A percentile compares a stretch with the other conserved stretches of the same genome.
Conservation (phyloP, 1,140 invertebrate genomes). For the Pomphorhynchus laevis region DNA sequence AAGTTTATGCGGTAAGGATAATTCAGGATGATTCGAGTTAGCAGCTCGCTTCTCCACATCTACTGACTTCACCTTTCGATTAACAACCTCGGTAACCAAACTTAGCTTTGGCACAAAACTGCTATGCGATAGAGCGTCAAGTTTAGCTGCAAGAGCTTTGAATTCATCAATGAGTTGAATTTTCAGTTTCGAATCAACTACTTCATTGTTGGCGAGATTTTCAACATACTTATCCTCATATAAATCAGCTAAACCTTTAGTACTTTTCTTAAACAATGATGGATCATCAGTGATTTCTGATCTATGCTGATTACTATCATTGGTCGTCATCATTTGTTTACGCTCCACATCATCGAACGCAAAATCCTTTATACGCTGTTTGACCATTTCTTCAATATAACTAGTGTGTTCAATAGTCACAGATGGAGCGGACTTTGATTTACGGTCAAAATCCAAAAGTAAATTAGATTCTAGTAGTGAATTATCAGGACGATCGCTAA, state of each 20-base stretch:
- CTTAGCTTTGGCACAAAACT: slow-evolving; percentile 57
- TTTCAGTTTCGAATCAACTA: slow-evolving; percentile 21
- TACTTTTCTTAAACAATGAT: slow-evolving; percentile 80
- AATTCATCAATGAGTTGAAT: slow-evolving; percentile 33
- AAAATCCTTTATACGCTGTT: slow-evolving; percentile 48
- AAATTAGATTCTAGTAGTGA: slow-evolving; percentile 56
- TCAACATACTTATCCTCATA: slow-evolving; percentile 62
- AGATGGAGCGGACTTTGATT: slow-evolving; percentile 34
- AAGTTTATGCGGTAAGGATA: no score
- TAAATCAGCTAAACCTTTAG: slow-evolving; percentile 56
- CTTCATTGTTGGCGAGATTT: slow-evolving; percentile 18
- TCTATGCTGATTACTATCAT: slow-evolving; percentile 46
- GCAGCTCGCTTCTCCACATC: no score
- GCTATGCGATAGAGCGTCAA: slow-evolving; percentile 64
- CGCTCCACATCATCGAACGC: slow-evolving; percentile 67
- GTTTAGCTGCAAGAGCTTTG: slow-evolving; percentile 38
- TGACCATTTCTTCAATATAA: slow-evolving; percentile 54
- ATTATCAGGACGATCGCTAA: slow-evolving; percentile 41
- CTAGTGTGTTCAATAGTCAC: slow-evolving; percentile 56
- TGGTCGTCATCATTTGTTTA: slow-evolving; percentile 47
- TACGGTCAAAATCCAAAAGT: slow-evolving; percentile 53
- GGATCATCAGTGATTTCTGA: slow-evolving; percentile 57
- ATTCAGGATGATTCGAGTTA: no score
- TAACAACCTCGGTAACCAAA: no score
- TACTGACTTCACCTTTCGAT: no score